A percentile compares a stretch with the other conserved stretches of the same genome.
phyloP scores from a whole-genome alignment of 1,140 invertebrate species.

The Ips typographus region DNA sequence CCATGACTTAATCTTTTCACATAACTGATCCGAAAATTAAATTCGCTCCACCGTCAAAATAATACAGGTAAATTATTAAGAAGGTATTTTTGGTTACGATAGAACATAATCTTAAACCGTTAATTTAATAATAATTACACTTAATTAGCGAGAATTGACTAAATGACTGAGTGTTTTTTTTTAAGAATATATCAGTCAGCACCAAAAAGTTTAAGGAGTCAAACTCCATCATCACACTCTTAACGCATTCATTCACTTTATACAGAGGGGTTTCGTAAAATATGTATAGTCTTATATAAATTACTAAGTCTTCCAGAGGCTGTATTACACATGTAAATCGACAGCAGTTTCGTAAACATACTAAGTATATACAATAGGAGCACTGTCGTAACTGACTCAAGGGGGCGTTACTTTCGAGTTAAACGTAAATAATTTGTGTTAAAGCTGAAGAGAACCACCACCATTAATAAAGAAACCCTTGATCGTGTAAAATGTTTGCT shows the following conservation, averaged over 20 bases:
- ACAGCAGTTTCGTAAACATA: slow-evolving; percentile 12
- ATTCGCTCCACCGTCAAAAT: slow-evolving; percentile 5
- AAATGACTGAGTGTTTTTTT: slow-evolving; percentile 46
- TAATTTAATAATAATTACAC: slow-evolving; percentile 22
- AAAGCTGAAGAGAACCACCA: slow-evolving; percentile 46
- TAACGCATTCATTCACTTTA: slow-evolving; percentile 49
- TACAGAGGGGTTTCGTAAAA: slow-evolving; percentile 45
- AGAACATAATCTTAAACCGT: not conserved
- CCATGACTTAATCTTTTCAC: slow-evolving; percentile 8
- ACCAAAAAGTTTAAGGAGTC: slow-evolving; percentile 47
- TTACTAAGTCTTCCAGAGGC: slow-evolving; percentile 52
- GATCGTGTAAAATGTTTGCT: slow-evolving; percentile 38
- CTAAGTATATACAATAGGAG: slow-evolving; percentile 44
- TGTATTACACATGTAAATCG: slow-evolving; percentile 36
- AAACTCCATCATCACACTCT: slow-evolving; percentile 42
- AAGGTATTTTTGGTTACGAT: slow-evolving; percentile 19
- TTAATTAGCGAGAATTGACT: slow-evolving; percentile 43
- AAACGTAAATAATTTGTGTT: slow-evolving; percentile 13
- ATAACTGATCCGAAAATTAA: slow-evolving; percentile 22
- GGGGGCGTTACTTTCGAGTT: slow-evolving; percentile 32
- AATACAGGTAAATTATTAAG: too few species aligned
- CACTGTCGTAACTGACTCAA: slow-evolving; percentile 39
- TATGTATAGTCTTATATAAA: slow-evolving; percentile 50
- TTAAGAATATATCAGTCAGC: slow-evolving; percentile 50
- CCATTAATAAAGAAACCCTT: slow-evolving; percentile 48